phyloP scores from a whole-genome alignment of 2,797 vertebrate genomes.

The Oceanodroma leucorhoa region DNA sequence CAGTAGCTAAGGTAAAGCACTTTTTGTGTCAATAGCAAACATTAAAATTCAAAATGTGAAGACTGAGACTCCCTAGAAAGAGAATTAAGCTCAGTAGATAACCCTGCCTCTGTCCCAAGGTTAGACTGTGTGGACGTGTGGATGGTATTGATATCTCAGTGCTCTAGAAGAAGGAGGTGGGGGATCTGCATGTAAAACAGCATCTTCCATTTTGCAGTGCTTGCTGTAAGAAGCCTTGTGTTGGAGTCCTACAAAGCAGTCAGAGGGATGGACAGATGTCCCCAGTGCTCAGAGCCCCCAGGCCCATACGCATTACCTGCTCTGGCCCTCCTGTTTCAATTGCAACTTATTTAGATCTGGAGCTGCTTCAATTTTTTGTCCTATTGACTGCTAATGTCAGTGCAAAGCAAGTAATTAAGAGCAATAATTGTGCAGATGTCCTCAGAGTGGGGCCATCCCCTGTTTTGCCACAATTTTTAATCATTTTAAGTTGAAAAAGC shows the following conservation, averaged over 20 bases:
- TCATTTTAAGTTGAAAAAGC: not conserved
- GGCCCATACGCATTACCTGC: fast-evolving
- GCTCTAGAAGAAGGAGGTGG: not conserved
- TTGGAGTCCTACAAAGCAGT: not conserved
- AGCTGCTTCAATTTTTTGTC: not conserved
- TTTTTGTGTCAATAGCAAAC: not conserved
- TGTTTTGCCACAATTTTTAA: not conserved
- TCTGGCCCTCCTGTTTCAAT: not conserved
- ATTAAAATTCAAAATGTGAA: not conserved
- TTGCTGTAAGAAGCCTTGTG: not conserved
- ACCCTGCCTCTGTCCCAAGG: not conserved
- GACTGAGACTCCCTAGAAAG: not conserved
- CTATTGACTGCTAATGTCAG: not conserved
- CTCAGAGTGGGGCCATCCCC: not conserved
- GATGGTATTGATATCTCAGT: not conserved
- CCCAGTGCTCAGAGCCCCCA: not conserved
- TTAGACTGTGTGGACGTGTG: not conserved
- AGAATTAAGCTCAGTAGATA: not conserved
- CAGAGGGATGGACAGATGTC: not conserved
- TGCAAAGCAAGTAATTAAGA: not conserved
- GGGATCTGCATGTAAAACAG: not conserved
- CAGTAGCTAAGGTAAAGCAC: not conserved
- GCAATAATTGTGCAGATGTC: not conserved
- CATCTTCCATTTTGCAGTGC: not conserved
- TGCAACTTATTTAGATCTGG: not conserved